Evolutionary conservation across 2,797 vertebrate species (phyloP).

Genomic region (Platalea minor): DNA sequence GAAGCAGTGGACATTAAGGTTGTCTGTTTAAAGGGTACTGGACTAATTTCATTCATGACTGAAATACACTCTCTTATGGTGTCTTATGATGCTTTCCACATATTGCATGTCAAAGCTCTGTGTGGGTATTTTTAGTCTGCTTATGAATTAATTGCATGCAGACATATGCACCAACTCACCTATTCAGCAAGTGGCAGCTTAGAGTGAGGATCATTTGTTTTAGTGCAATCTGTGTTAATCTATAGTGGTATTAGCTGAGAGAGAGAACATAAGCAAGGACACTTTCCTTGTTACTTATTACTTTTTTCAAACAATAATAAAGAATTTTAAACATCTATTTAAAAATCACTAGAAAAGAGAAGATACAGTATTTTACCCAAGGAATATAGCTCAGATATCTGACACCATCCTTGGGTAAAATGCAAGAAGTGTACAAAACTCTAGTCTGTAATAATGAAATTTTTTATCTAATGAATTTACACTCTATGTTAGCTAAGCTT

Average conservation of each 20-base stretch:
- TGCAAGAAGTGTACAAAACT: background rate
- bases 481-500: background rate
- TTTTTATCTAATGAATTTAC: background rate
- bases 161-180: background rate
- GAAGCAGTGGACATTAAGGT: background rate
- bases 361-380: background rate
- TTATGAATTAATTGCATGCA: background rate
- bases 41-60: background rate
- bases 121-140: background rate
- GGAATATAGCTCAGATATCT: background rate
- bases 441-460: background rate
- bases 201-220: background rate
- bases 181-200: slow-evolving; percentile 6
- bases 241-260: background rate
- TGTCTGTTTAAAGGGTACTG: background rate
- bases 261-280: background rate
- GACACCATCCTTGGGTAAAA: background rate
- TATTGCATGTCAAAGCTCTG: background rate
- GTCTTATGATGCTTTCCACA: background rate
- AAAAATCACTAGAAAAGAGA: background rate
- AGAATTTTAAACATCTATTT: background rate
- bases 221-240: slow-evolving; percentile 19
- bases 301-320: background rate
- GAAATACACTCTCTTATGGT: background rate
- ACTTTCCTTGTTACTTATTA: background rate